phyloP scores from a whole-genome alignment of 2,113 vertebrate genomes.

The Uria lomvia region DNA sequence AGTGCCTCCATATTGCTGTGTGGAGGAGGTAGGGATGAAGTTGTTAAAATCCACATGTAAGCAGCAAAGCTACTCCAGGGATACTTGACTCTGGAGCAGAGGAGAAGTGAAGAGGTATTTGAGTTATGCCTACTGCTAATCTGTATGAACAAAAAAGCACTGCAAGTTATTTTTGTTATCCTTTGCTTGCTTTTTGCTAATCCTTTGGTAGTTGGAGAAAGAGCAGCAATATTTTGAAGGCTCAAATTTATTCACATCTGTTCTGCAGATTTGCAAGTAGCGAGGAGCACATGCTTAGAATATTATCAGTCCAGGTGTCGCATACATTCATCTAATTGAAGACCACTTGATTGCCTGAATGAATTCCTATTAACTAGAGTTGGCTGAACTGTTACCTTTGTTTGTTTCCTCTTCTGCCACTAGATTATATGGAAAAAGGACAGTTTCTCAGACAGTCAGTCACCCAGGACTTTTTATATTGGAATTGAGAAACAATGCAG shows the following conservation, averaged over 20 bases:
- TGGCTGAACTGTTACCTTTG: not conserved
- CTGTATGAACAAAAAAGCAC: not conserved
- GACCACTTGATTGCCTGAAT: not conserved
- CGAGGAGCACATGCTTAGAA: not conserved
- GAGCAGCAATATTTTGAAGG: not conserved
- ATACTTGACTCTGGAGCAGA: not conserved
- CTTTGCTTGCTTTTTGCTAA: constrained; percentile 6
- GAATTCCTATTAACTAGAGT: not conserved
- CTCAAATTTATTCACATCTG: not conserved
- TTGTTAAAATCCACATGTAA: not conserved
- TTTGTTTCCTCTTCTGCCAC: not conserved
- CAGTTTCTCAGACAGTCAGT: not conserved
- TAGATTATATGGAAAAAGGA: not conserved
- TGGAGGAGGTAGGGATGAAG: not conserved
- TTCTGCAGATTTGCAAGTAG: not conserved
- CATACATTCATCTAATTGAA: not conserved
- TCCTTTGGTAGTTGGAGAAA: not conserved
- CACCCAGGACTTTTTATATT: not conserved
- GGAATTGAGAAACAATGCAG: not conserved
- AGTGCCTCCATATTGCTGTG: not conserved
- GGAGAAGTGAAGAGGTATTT: not conserved
- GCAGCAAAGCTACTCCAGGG: not conserved
- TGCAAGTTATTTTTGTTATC: not conserved
- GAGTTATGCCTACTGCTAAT: not conserved
- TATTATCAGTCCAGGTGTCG: not conserved